Conservation (phyloP, 2,888 invertebrate species). For the Colletes collaris region DNA sequence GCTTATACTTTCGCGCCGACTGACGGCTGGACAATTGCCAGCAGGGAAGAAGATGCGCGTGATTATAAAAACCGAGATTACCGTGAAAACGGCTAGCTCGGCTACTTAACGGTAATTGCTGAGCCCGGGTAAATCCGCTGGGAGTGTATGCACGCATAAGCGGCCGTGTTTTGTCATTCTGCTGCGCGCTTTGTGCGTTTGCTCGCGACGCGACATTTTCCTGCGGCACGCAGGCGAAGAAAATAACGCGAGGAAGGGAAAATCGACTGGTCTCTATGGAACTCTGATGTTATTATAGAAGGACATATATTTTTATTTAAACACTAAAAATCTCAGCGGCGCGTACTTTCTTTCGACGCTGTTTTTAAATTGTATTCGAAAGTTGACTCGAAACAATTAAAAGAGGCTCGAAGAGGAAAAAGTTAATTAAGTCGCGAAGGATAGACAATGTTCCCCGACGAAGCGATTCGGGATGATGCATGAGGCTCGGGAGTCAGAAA, state of each 20-base stretch:
- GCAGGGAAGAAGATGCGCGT: constrained; percentile 60
- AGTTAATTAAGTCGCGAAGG: constrained; percentile 42
- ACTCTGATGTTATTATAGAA: no score
- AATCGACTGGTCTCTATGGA: not conserved
- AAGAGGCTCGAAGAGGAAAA: not conserved
- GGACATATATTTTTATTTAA: no score
- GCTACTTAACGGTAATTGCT: constrained; percentile 69
- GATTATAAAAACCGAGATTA: constrained; percentile 69
- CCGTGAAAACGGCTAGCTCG: constrained; percentile 67
- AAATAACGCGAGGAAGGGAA: not conserved
- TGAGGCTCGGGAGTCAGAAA: not conserved
- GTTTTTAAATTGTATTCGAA: not conserved
- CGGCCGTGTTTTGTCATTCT: constrained; percentile 18
- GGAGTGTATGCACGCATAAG: constrained; percentile 23
- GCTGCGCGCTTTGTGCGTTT: not conserved
- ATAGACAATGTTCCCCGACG: constrained; percentile 19
- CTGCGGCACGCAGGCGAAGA: constrained; percentile 22
- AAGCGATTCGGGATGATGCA: constrained; percentile 42
- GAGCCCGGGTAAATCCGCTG: constrained; percentile 59
- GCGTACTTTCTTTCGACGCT: no score
- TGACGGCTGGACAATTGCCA: constrained; percentile 73
- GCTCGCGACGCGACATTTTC: constrained; percentile 52
- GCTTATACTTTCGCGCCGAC: constrained; percentile 64
- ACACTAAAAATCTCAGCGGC: no score
- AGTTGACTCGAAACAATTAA: not conserved